Evolutionary conservation across 2,888 invertebrate species (phyloP), one percentile per base, ranked within the genome.

Genomic region (Drosophila sordidula): DNA sequence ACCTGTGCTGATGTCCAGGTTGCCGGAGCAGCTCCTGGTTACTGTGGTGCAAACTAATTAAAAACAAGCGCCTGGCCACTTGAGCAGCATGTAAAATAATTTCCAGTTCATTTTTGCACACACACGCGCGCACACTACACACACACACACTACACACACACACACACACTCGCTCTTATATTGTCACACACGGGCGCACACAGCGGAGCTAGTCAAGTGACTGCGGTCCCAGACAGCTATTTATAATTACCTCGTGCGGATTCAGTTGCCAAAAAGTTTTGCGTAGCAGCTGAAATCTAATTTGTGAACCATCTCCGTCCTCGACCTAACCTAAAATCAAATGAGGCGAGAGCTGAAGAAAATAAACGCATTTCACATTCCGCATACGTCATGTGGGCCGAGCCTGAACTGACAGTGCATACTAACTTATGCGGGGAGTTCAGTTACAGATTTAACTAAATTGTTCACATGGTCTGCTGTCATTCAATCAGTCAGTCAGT

Each of bases 21-120:
- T 61, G 38, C 29, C 41, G 44, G 45, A 73, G 65, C 41, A 45
- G 57, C 58, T 62, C 18, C 61, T 66, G 74, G 77, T 59, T 71
- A 50, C 67, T 82, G 85, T 76, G 76, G 70, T 64, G 73, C 83
- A 83, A 83, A 83, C 83, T 83, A 83, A 83, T 83, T 83, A 83
- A 83, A 83, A 83, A 82, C 86, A 76, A 66, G 66, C 75, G 62
- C 78, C 57, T 50, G 63, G 52, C 85, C 79, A 83, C 87, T 87
- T 87, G 82, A 83, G 85, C 73, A 73, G 81, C 79, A 77, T 78
- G 74, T 77, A 68, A 74, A 80, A 78, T 70, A 77, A 65, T 74
- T 80, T 69, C 50, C 62, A 61, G 72, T 59, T 25, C 34, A 67
- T 67, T 64, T 61, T 50, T 11, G 18, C 46, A 49, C 41, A 55